Percentiles rank a stretch among this genome's conserved stretches.
These are phyloP conservation scores for Campoletis sonorensis DNA, from an alignment of 1,140 invertebrate genomes.

Conservation along the genomic window DNA sequence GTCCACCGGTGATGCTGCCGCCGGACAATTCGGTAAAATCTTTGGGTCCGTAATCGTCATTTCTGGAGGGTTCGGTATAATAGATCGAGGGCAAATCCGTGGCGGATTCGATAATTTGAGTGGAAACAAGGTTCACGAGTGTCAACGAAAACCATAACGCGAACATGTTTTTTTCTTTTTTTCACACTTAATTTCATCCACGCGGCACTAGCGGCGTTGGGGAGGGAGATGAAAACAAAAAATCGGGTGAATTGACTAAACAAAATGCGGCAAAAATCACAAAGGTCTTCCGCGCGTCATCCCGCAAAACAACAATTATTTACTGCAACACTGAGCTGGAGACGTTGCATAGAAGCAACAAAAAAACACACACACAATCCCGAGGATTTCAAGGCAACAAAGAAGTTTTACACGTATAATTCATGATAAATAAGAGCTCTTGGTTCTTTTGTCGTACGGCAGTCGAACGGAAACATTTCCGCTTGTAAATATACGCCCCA, in stretches of 20 bases:
- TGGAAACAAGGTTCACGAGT: conserved; percentile 19
- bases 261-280: background rate
- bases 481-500: conserved; percentile 7
- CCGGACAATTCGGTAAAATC: conserved; percentile 80
- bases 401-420: background rate
- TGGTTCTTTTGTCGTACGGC: conserved; percentile 16
- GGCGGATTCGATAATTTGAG: conserved; percentile 53
- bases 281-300: background rate
- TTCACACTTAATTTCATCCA: background rate
- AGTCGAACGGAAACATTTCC: conserved; percentile 36
- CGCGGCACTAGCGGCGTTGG: background rate
- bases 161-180: conserved; percentile 32
- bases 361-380: conserved; percentile 4
- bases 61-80: conserved; percentile 68
- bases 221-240: background rate
- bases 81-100: conserved; percentile 68
- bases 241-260: background rate
- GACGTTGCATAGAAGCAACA: background rate
- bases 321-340: too few species aligned
- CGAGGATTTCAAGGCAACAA: background rate
- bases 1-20: conserved; percentile 78
- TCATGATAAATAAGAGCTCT: conserved; percentile 4
- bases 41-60: conserved; percentile 39
- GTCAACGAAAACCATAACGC: conserved; percentile 42
- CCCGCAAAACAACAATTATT: background rate